These are phyloP conservation scores for Platyrinchus mystaceus DNA, from an alignment of 2,797 vertebrate species.

Conservation along the genomic window DNA sequence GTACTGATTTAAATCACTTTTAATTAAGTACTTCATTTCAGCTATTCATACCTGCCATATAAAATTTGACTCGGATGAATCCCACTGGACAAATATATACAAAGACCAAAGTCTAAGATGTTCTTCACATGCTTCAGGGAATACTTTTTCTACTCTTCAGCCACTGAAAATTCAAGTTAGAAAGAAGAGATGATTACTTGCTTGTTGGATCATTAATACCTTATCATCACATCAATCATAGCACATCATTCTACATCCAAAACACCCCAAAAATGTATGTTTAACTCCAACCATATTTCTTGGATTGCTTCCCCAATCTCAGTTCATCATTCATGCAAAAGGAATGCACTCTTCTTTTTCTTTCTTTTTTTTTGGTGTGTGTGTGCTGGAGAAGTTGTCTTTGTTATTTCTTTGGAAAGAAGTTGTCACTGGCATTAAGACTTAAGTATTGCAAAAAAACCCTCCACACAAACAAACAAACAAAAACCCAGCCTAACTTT, in stretches of 20 bases:
- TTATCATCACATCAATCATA: not conserved
- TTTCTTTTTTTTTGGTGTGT: not conserved
- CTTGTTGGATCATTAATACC: not conserved
- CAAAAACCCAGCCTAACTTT: not conserved
- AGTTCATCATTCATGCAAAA: not conserved
- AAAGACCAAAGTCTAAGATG: not conserved
- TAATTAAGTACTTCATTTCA: not conserved
- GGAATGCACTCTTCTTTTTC: not conserved
- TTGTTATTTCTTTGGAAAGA: not conserved
- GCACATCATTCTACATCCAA: not conserved
- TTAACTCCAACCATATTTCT: not conserved
- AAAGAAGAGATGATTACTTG: not conserved
- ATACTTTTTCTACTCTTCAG: not conserved
- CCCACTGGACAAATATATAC: not conserved
- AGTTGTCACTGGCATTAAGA: not conserved
- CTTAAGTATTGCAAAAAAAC: not conserved
- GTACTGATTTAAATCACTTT: not conserved
- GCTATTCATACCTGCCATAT: not conserved
- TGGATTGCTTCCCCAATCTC: not conserved
- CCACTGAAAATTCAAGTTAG: not conserved
- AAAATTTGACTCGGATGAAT: not conserved
- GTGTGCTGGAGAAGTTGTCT: not conserved
- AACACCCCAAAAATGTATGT: not conserved
- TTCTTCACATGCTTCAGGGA: not conserved
- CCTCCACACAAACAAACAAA: not conserved